A percentile compares a stretch with the other conserved stretches of the same genome.
Conservation (phyloP, 2,113 vertebrate genomes). For the Chaetorhynchus papuensis region DNA sequence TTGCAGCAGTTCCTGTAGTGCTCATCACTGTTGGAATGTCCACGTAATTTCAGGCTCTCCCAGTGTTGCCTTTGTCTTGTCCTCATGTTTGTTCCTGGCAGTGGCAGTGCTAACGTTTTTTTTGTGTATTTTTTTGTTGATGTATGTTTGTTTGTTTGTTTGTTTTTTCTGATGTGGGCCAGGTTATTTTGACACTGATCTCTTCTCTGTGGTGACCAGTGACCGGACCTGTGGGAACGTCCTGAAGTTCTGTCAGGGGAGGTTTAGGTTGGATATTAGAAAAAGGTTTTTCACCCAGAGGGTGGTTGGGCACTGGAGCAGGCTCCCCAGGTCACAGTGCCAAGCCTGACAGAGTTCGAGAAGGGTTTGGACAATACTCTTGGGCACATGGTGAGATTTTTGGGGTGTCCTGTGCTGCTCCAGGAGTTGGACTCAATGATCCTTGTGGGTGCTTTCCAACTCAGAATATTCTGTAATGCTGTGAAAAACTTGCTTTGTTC, state of each 20-base stretch:
- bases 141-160: neutral
- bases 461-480: neutral
- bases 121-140: neutral
- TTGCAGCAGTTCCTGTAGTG: neutral
- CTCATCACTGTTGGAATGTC: neutral
- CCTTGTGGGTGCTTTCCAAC: neutral
- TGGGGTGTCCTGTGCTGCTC: neutral
- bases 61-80: neutral
- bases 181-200: neutral
- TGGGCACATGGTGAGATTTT: neutral
- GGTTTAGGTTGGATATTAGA: neutral
- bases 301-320: neutral
- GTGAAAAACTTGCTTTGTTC: neutral
- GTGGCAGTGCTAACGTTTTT: neutral
- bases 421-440: fast-evolving
- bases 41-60: neutral
- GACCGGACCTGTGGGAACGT: too few species aligned
- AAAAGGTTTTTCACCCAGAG: neutral
- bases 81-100: neutral
- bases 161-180: neutral
- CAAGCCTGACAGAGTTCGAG: neutral
- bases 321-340: neutral
- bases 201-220: neutral
- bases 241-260: neutral
- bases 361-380: neutral